These are phyloP conservation scores for Ditula angustiorana DNA, from an alignment of 2,888 invertebrate genomes.

Conservation along the genomic window DNA sequence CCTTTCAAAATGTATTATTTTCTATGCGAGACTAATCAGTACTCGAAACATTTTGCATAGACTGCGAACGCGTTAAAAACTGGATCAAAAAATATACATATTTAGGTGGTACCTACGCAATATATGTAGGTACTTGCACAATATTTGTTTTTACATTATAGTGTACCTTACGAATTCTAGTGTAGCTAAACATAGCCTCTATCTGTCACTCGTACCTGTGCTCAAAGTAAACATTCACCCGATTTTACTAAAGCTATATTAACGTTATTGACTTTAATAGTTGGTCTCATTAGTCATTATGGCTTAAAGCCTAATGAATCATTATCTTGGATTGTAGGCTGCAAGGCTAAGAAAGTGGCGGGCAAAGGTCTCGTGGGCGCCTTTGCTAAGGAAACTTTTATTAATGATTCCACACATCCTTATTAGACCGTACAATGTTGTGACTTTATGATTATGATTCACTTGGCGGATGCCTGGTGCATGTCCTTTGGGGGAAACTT, in stretches of 20 bases:
- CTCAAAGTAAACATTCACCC: conserved; percentile 18
- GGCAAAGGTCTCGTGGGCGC: conserved; percentile 35
- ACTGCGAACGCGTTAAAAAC: no score
- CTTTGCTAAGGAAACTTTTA: conserved; percentile 29
- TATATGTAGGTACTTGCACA: background rate
- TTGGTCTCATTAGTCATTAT: conserved; percentile 32
- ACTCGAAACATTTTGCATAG: no score
- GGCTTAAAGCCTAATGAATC: conserved; percentile 25
- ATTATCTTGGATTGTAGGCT: conserved; percentile 29
- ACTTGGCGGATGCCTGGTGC: background rate
- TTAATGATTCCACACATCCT: conserved; percentile 29
- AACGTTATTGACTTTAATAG: conserved; percentile 11
- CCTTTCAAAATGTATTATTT: no score
- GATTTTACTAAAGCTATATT: conserved; percentile 9
- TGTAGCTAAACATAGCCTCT: conserved; percentile 17
- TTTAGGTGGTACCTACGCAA: background rate
- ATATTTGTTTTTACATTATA: conserved; percentile 1
- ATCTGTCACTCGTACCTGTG: conserved; percentile 19
- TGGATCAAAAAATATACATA: background rate
- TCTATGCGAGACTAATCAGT: no score
- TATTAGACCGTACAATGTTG: conserved; percentile 20
- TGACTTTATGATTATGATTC: conserved; percentile 3
- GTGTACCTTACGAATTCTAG: conserved; percentile 8
- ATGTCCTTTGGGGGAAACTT: conserved; percentile 1
- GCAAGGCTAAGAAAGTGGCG: conserved; percentile 38